These are phyloP conservation scores for Crocallis elinguaria DNA, from an alignment of 2,888 invertebrate genomes.

Conservation along the genomic window DNA sequence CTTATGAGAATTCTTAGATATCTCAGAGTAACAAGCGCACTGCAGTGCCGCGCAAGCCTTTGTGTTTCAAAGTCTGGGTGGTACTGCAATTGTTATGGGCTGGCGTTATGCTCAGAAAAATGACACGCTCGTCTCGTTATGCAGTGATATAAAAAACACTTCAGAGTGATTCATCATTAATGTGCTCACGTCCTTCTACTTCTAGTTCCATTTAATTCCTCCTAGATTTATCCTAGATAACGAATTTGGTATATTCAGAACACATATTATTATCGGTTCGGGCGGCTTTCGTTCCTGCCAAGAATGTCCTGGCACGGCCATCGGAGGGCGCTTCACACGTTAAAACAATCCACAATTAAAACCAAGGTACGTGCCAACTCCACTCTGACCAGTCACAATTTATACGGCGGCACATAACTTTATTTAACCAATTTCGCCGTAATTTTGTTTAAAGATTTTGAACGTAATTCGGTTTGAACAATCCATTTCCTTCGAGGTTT, in stretches of 20 bases:
- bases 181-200: constrained; percentile 44
- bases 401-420: constrained; percentile 19
- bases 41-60: too few relatives aligned
- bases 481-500: constrained; percentile 36
- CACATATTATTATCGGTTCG: constrained; percentile 56
- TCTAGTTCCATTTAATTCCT: constrained; percentile 56
- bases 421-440: constrained; percentile 12
- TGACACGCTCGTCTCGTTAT: too few relatives aligned
- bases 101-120: too few relatives aligned
- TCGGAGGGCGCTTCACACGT: constrained; percentile 43
- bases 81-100: too few relatives aligned
- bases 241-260: constrained; percentile 65
- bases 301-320: constrained; percentile 50
- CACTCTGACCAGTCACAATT: constrained; percentile 24
- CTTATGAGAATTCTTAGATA: too few relatives aligned
- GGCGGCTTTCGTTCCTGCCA: constrained; percentile 58
- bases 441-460: constrained; percentile 35
- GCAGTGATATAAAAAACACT: constrained; percentile 2
- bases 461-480: constrained; percentile 35
- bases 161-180: constrained; percentile 13
- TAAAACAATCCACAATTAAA: constrained; percentile 68
- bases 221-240: too few relatives aligned
- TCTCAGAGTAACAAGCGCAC: too few relatives aligned
- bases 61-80: too few relatives aligned
- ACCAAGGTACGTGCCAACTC: constrained; percentile 50